Percentiles rank a stretch among this genome's conserved stretches.
Conservation (phyloP, 2,113 vertebrate species). For the Myrmophylax atrothorax region DNA sequence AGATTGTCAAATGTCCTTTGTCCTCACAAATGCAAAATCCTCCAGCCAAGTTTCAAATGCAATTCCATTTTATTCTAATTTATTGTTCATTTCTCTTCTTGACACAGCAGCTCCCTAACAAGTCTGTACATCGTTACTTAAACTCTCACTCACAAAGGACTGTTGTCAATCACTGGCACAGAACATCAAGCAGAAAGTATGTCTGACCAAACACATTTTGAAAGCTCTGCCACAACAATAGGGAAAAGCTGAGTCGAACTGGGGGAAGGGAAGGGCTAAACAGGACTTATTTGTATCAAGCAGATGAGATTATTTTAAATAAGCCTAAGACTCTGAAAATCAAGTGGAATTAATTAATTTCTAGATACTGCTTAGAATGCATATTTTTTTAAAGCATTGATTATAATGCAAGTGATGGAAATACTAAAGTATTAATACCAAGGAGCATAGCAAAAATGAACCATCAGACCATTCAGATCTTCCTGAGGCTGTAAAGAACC, state of each 20-base stretch:
- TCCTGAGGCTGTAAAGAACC: neutral
- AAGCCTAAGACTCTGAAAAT: neutral
- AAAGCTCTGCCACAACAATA: constrained; percentile 28
- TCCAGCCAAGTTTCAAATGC: constrained; percentile 44
- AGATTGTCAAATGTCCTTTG: constrained; percentile 72
- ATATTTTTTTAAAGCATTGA: neutral
- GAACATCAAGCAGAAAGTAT: constrained; percentile 2
- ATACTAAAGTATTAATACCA: neutral
- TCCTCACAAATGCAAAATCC: constrained; percentile 61
- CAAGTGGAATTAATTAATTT: neutral
- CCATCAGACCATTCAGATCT: neutral
- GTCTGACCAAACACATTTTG: neutral
- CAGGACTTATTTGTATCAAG: neutral
- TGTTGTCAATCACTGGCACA: constrained; percentile 19
- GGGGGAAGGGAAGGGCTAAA: neutral
- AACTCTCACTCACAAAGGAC: constrained; percentile 3
- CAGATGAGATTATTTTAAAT: constrained; percentile 19
- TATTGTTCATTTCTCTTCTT: constrained; percentile 52
- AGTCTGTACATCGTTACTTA: neutral
- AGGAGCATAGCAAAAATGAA: neutral
- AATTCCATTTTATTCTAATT: constrained; percentile 60
- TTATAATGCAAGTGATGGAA: neutral
- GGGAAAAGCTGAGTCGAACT: neutral
- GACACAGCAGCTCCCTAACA: constrained; percentile 21
- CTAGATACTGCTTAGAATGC: neutral